Percentiles rank a stretch among this genome's conserved stretches.
These are phyloP conservation scores for Amiota communis DNA, from an alignment of 2,888 invertebrate species.

Conservation along the genomic window DNA sequence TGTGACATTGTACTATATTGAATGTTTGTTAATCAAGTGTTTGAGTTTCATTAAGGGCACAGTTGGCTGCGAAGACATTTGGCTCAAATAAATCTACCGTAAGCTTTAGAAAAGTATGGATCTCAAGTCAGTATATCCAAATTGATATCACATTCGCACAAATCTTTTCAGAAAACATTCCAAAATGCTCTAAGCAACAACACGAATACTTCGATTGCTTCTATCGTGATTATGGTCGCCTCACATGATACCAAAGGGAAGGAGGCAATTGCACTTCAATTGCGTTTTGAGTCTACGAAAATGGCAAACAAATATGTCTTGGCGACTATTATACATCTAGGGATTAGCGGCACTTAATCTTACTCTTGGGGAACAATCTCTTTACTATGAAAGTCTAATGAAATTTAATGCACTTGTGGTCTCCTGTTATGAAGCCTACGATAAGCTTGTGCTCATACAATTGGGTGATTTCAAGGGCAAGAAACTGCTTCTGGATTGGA, in stretches of 20 bases:
- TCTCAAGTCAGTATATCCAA: constrained; percentile 82
- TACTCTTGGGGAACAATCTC: constrained; percentile 91
- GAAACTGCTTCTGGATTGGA: constrained; percentile 80
- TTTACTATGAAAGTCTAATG: constrained; percentile 94
- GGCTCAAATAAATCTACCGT: constrained; percentile 94
- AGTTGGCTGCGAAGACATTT: constrained; percentile 98
- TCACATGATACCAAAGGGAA: constrained; percentile 86
- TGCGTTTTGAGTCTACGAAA: constrained; percentile 93
- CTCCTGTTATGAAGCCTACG: constrained; percentile 97
- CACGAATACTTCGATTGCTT: constrained; percentile 86
- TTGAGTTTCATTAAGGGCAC: constrained; percentile 96
- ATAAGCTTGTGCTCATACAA: constrained; percentile 94
- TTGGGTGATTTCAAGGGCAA: constrained; percentile 83
- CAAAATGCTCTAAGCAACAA: constrained; percentile 90
- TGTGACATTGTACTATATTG: constrained; percentile 92
- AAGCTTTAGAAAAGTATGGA: constrained; percentile 95
- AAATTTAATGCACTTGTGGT: constrained; percentile 91
- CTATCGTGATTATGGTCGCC: constrained; percentile 90
- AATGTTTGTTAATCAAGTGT: constrained; percentile 94
- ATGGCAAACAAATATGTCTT: constrained; percentile 81
- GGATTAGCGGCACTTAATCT: constrained; percentile 97
- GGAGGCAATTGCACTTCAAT: constrained; percentile 91
- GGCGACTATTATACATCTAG: constrained; percentile 90
- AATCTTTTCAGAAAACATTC: no score
- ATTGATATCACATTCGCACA: constrained; percentile 86